Evolutionary conservation across 1,140 invertebrate species (phyloP), one percentile per base, ranked within the genome.

Genomic region (Diachasmimorpha longicaudata): DNA sequence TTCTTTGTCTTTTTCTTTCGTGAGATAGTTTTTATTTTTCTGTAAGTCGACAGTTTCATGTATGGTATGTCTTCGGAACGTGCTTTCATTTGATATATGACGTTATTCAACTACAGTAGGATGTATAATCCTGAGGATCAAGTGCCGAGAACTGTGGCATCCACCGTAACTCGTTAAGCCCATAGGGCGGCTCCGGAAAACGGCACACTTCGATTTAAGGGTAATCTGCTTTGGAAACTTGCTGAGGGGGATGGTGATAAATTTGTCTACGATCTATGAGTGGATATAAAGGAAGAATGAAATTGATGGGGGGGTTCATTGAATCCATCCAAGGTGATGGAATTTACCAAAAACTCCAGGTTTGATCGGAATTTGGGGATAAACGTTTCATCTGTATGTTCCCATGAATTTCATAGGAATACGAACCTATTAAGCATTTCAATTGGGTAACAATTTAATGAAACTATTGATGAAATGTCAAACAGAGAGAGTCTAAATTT

Each of bases 171-270:
- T 73, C 52, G 72, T 73, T 73, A 73, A 73, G 72, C 72, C 52
- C 48, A n/a, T 19, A 73, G 72, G 44, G 48, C 70, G 52, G 31
- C 10, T 39, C 19, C 31, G 31, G 10, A 19, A 52, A 37, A 73
- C 55, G 25, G n/a, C 37, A 58, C 31, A 72, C 44, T 71, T 71
- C 70, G 70, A 58, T 55, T 55, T 48, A 31, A n/a, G 70, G 70
- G 19, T 72, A 72, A 72, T 72, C 70, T 72, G 70, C 44, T 72
- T 72, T 72, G 70, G 44, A 72, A 72, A 72, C 70, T 72, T 72
- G 42, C 36, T 13, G 48, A 52, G 48, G 31, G 31, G 31, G 23
- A 39, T 36, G 19, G 8, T 25, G 58, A 63, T 63, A 23, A 63
- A 63, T 63, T 63, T 63, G 58, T 63, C 58, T 63, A 25, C 19